A percentile compares a stretch with the other conserved stretches of the same genome.
Conservation (phyloP, 2,797 vertebrate genomes). For the Thunnus albacares region DNA sequence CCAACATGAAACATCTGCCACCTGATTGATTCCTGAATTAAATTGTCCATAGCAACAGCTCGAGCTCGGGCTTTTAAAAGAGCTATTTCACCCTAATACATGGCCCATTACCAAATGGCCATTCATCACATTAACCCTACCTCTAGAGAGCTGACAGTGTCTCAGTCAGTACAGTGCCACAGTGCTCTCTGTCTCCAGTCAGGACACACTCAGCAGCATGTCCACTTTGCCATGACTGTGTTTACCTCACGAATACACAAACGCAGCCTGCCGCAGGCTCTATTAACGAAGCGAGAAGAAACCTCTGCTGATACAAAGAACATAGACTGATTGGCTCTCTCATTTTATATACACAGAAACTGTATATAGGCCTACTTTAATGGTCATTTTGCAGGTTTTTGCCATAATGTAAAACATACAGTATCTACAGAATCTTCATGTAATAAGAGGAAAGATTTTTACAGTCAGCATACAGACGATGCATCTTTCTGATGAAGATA, state of each 20-base stretch:
- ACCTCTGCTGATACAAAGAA: conserved; percentile 56
- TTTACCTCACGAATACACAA: conserved; percentile 82
- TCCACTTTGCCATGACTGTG: conserved; percentile 80
- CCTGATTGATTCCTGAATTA: conserved; percentile 79
- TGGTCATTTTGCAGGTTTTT: conserved; percentile 43
- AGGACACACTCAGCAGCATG: conserved; percentile 79
- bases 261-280: conserved; percentile 64
- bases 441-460: conserved; percentile 1
- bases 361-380: background rate
- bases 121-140: conserved; percentile 80
- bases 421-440: background rate
- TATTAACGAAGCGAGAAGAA: conserved; percentile 69
- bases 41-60: conserved; percentile 76
- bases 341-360: conserved; percentile 36
- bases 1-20: conserved; percentile 83
- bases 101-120: conserved; percentile 82
- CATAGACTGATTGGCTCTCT: conserved; percentile 49
- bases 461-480: background rate
- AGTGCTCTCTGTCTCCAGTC: conserved; percentile 76
- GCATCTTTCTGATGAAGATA: conserved; percentile 32
- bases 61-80: conserved; percentile 76
- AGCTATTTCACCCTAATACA: conserved; percentile 79
- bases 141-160: conserved; percentile 72
- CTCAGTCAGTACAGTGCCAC: conserved; percentile 72
- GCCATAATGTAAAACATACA: conserved; percentile 6